Evolutionary conservation across 2,888 invertebrate genomes (phyloP), one percentile per base, ranked within the genome.

Genomic region (Cyrtodaria siliqua): DNA sequence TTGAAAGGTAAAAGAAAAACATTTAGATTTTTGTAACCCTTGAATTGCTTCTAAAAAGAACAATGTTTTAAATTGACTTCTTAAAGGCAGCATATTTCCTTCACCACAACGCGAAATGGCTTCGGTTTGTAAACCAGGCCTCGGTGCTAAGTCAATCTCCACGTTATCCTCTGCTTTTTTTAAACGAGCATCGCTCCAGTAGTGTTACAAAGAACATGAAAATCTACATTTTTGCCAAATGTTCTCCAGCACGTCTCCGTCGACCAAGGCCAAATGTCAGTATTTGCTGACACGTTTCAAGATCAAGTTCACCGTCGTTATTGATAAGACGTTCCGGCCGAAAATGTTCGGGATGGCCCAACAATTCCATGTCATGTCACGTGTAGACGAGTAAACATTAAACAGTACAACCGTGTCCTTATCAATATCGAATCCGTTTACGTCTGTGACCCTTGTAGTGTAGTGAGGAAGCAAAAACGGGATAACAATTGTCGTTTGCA

Each of bases 211-310:
- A 71, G 61, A 79, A 79, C 3, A 88, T 16, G 33, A 86, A 84
- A 2, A 89, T 24, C 60, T 88, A 81, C 52, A 70, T 69, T n/a
- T 67, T 72, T 24, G 83, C 85, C 24, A 89, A 53, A 9, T 69
- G 57, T 69, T 90, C 88, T 1, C 90, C 90, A 23, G 86, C 24
- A 61, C 89, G 89, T 14, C 77, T 55, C 38, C 89, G 68, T 26
- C 79, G 60, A 8, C 90, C 90, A 47, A 79, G 16, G 0, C 86
- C 84, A 67, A 80, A 88, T 3, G 81, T 61, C 12, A 82, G 40
- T 61, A 87, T 74, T n/a, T 33, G 66, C 12, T 75, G 73, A 8
- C 44, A 62, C 59, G n/a, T 69, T 20, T 2, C 18, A 16, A 33
- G 50, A 50, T 72, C 49, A 18, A 81, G 26, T 8, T 61, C 16